These are phyloP conservation scores for Hydroisotoma schaefferi DNA, from an alignment of 2,888 invertebrate species.

Conservation along the genomic window DNA sequence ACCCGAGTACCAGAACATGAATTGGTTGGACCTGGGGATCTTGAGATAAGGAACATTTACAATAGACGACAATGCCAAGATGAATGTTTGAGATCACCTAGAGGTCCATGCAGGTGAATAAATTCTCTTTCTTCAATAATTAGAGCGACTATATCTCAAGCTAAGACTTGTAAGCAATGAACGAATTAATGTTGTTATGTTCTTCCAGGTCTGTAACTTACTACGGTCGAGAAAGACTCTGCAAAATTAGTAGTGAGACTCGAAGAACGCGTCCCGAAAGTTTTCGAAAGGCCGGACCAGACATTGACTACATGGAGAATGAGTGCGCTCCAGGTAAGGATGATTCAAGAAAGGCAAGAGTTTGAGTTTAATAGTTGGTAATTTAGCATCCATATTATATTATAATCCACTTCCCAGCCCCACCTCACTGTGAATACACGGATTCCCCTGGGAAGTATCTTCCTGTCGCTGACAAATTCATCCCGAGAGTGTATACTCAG, in stretches of 20 bases:
- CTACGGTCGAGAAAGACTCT: constrained; percentile 53
- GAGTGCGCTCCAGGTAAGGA: constrained; percentile 56
- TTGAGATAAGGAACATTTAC: constrained; percentile 53
- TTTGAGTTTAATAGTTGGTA: constrained; percentile 15
- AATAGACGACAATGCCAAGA: constrained; percentile 55
- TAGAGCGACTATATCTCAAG: too few relatives aligned
- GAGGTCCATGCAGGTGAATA: constrained; percentile 55
- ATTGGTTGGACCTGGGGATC: constrained; percentile 54
- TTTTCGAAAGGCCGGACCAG: constrained; percentile 52
- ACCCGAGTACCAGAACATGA: constrained; percentile 56
- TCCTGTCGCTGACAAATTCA: constrained; percentile 53
- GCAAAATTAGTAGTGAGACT: constrained; percentile 56
- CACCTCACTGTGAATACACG: constrained; percentile 54
- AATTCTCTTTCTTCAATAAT: too few relatives aligned
- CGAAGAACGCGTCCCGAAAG: constrained; percentile 55
- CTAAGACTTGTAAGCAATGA: too few relatives aligned
- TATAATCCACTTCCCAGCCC: constrained; percentile 51
- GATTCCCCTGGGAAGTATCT: constrained; percentile 53
- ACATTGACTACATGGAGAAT: constrained; percentile 58
- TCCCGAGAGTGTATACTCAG: constrained; percentile 51
- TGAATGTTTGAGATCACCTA: constrained; percentile 54
- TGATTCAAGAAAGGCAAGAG: neutral
- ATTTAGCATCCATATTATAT: neutral
- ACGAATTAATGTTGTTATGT: neutral
- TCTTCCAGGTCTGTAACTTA: constrained; percentile 54